Base-by-base conservation (phyloP, 2,888 invertebrate genomes). In the Prosapia bicincta region DNA sequence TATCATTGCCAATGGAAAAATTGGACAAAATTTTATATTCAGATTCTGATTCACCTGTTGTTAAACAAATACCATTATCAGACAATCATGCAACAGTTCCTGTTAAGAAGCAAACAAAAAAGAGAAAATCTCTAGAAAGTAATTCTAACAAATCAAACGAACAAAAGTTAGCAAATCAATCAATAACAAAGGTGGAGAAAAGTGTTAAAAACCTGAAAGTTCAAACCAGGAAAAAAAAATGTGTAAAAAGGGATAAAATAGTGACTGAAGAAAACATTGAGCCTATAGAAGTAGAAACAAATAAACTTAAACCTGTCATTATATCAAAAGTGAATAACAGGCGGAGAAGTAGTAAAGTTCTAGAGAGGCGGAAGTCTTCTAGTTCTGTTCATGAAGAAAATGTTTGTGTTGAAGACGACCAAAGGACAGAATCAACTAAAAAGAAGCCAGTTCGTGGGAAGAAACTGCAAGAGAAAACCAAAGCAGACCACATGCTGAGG, bases 381-480 rank as follows among this genome's bases (percentile, higher is more conserved):
- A 72, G 70, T 75, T 74, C 67, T 30, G 71, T 28, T 24, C 28
- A 28, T 15, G 67, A 26, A 25, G 75, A 71, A 24, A 28, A 38
- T 15, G 20, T 26, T 7, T 20, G 70, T 9, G 66, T 70, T 20
- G 71, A 54, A 9, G 72, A 74, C 0, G 66, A 25, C 10, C 66
- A 15, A 9, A 74, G 26, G 26, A 25, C 66, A 26, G 78, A 79
- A 43, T 71, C 67, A 43, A 73, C 67, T 9, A 76, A 72, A 54
- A 77, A 43, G 69, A 77, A 74, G 43, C 74, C 68, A 26, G 71
- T 26, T 65, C 78, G 71, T 26, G 69, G 69, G 43, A 77, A 76
- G 71, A 79, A 77, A 72, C 76, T 65, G 69, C 77, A 71, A 71
- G 78, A 74, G 74, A 79, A 70, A 75, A 77, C 67, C 30, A 71